Percentiles rank a stretch among this genome's conserved stretches.
These are phyloP conservation scores for Drosophila tsacasi DNA, from an alignment of 1,140 invertebrate genomes.

Conservation along the genomic window DNA sequence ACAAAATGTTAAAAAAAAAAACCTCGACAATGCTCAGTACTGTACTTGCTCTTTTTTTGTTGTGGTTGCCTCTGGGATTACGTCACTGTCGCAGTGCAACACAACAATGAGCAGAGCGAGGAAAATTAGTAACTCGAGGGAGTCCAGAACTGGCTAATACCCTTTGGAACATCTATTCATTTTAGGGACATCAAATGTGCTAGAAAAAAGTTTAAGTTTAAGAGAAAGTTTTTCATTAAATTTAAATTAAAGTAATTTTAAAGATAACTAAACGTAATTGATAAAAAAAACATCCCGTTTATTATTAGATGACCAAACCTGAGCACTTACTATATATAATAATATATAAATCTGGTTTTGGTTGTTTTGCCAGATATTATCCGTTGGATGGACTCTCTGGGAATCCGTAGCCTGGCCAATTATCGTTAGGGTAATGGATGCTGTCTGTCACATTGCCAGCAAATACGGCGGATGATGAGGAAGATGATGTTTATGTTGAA, in stretches of 20 bases:
- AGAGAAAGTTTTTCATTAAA: no score
- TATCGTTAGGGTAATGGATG: conserved; percentile 51
- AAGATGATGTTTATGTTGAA: conserved; percentile 8
- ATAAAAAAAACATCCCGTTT: no score
- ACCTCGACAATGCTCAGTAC: conserved; percentile 31
- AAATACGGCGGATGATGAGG: conserved; percentile 36
- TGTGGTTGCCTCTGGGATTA: conserved; percentile 53
- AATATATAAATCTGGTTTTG: conserved; percentile 4
- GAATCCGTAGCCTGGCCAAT: conserved; percentile 22
- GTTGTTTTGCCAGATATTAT: conserved; percentile 1
- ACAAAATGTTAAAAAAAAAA: conserved; percentile 18
- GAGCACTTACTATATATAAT: neutral
- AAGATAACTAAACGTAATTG: no score
- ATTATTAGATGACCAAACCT: neutral
- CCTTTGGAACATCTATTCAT: neutral
- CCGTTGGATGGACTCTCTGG: conserved; percentile 16
- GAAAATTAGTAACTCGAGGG: neutral
- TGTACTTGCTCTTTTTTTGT: conserved; percentile 41
- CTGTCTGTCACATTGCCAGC: conserved; percentile 48
- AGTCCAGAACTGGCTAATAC: neutral
- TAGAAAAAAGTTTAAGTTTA: no score
- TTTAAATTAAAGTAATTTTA: no score
- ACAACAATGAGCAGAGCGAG: neutral
- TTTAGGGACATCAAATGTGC: no score
- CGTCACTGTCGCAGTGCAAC: conserved; percentile 61